Conservation (phyloP, 2,888 invertebrate species). For the Microchrysa polita region DNA sequence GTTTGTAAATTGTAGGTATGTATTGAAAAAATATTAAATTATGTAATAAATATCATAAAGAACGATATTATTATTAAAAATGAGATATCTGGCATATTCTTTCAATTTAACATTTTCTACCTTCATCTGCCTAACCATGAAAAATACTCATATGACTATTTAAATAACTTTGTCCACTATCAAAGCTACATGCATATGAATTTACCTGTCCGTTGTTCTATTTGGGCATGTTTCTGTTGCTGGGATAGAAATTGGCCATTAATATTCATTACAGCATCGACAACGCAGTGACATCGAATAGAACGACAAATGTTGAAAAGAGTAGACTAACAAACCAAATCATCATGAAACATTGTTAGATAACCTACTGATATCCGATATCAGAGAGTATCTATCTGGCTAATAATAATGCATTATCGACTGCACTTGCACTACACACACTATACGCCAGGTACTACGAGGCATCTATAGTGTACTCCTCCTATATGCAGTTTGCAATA, state of each 20-base stretch:
- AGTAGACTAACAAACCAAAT: slow-evolving; percentile 6
- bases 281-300: not conserved
- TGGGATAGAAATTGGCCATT: slow-evolving; percentile 13
- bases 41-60: too few relatives aligned
- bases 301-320: too few relatives aligned
- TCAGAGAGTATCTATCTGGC: not conserved
- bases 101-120: too few relatives aligned
- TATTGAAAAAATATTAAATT: too few relatives aligned
- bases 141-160: slow-evolving; percentile 6
- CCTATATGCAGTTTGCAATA: slow-evolving; percentile 1
- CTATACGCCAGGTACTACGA: too few relatives aligned
- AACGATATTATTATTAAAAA: too few relatives aligned
- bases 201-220: not conserved
- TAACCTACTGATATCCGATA: slow-evolving; percentile 34
- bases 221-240: not conserved
- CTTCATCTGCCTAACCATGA: too few relatives aligned
- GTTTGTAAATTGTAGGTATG: too few relatives aligned
- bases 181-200: not conserved
- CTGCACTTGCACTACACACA: too few relatives aligned
- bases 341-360: slow-evolving; percentile 26
- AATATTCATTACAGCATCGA: slow-evolving; percentile 32
- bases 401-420: slow-evolving; percentile 34
- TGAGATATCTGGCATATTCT: too few relatives aligned
- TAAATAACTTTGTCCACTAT: slow-evolving; percentile 8
- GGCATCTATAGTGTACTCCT: too few relatives aligned